phyloP scores from a whole-genome alignment of 2,797 vertebrate species.

The Carcharodon carcharias region DNA sequence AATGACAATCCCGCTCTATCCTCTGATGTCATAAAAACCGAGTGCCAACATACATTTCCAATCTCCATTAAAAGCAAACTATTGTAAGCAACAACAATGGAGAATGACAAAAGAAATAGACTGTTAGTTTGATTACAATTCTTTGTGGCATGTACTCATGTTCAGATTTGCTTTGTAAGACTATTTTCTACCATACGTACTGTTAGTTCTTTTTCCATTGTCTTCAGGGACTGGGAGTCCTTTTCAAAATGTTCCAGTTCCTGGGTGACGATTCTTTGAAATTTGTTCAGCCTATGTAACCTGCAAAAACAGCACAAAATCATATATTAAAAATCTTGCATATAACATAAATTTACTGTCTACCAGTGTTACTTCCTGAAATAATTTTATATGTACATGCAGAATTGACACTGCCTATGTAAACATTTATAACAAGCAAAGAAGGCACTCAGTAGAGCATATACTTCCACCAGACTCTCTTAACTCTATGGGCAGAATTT shows the following conservation, averaged over 20 bases:
- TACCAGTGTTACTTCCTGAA: background rate
- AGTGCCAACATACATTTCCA: background rate
- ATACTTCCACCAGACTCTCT: background rate
- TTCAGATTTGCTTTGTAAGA: background rate
- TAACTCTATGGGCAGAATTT: background rate
- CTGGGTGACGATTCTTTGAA: conserved; percentile 63
- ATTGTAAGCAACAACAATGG: background rate
- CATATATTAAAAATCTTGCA: conserved; percentile 34
- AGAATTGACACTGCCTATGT: background rate
- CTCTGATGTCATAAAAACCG: background rate
- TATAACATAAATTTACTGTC: background rate
- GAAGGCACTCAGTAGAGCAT: background rate
- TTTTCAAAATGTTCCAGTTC: conserved; percentile 76
- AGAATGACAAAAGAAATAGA: background rate
- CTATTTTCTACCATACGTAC: conserved; percentile 56
- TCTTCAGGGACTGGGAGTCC: conserved; percentile 65
- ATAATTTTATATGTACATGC: background rate
- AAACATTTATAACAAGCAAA: background rate
- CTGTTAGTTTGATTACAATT: background rate
- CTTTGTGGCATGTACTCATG: background rate
- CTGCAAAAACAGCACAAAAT: conserved; percentile 54
- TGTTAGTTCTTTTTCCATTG: conserved; percentile 76
- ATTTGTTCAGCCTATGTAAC: conserved; percentile 62
- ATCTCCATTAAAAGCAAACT: background rate
- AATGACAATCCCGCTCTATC: background rate